phyloP scores from a whole-genome alignment of 2,888 invertebrate species.

The Geotrupes spiniger region DNA sequence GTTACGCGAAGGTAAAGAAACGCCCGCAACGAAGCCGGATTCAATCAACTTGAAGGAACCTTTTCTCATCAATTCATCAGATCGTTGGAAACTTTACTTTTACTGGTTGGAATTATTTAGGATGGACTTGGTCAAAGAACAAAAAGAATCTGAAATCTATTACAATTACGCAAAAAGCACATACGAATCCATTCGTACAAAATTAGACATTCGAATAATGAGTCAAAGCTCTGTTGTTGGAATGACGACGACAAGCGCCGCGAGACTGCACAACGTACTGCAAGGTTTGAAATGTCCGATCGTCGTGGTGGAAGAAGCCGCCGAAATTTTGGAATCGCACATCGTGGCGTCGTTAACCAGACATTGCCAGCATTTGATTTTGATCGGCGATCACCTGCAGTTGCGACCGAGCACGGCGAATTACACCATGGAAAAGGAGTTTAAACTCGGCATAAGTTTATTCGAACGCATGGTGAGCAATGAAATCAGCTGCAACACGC shows the following conservation, averaged over 20 bases:
- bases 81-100: constrained; percentile 44
- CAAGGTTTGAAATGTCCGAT: constrained; percentile 61
- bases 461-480: constrained; percentile 79
- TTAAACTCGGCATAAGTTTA: constrained; percentile 71
- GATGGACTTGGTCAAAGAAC: constrained; percentile 24
- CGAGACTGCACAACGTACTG: constrained; percentile 62
- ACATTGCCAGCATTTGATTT: constrained; percentile 74
- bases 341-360: constrained; percentile 71
- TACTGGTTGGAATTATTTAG: constrained; percentile 37
- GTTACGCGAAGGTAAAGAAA: constrained; percentile 19
- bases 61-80: constrained; percentile 29
- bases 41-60: constrained; percentile 31
- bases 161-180: constrained; percentile 31
- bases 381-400: constrained; percentile 86
- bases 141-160: constrained; percentile 26
- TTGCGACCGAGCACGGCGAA: constrained; percentile 60
- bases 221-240: constrained; percentile 61
- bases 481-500: constrained; percentile 54
- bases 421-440: constrained; percentile 63
- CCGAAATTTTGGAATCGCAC: constrained; percentile 83
- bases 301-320: constrained; percentile 85
- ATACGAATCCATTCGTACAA: constrained; percentile 41
- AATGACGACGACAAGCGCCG: constrained; percentile 77
- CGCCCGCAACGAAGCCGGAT: neutral
- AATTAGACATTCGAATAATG: constrained; percentile 59